These are phyloP conservation scores for Synergus laeviventris DNA, from an alignment of 2,888 invertebrate species.

Conservation along the genomic window DNA sequence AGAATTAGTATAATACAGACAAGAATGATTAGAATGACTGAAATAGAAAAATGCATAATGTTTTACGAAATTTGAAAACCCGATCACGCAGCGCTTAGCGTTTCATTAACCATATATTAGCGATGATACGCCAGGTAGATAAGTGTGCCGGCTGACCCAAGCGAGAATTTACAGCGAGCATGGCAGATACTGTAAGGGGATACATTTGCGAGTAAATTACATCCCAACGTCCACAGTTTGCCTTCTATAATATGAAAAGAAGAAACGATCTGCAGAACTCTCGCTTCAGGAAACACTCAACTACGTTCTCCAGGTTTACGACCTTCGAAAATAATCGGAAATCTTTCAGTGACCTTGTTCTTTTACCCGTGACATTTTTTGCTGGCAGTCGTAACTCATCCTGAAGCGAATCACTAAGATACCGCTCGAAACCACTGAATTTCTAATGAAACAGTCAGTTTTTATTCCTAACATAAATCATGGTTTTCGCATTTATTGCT, in stretches of 20 bases:
- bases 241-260: slow-evolving; percentile 29
- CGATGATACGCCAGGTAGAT: background rate
- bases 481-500: slow-evolving; percentile 35
- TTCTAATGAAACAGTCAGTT: slow-evolving; percentile 32
- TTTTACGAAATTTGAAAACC: too few relatives aligned
- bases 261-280: slow-evolving; percentile 12
- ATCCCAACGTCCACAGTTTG: slow-evolving; percentile 5
- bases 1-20: too few relatives aligned
- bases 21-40: too few relatives aligned
- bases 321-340: slow-evolving; percentile 37
- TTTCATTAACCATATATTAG: slow-evolving; percentile 36
- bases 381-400: slow-evolving; percentile 32
- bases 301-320: slow-evolving; percentile 42
- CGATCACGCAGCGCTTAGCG: background rate
- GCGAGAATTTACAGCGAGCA: slow-evolving; percentile 19
- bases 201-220: slow-evolving; percentile 1
- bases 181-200: slow-evolving; percentile 10
- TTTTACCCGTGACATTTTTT: slow-evolving; percentile 26
- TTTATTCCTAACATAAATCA: slow-evolving; percentile 37
- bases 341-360: slow-evolving; percentile 32
- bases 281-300: background rate
- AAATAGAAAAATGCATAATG: too few relatives aligned
- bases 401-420: slow-evolving; percentile 23
- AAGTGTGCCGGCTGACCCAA: slow-evolving; percentile 21
- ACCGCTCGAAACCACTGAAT: slow-evolving; percentile 33